Percentiles rank a stretch among this genome's conserved stretches.
These are phyloP conservation scores for Florisuga fusca DNA, from an alignment of 2,797 vertebrate species.

Conservation along the genomic window DNA sequence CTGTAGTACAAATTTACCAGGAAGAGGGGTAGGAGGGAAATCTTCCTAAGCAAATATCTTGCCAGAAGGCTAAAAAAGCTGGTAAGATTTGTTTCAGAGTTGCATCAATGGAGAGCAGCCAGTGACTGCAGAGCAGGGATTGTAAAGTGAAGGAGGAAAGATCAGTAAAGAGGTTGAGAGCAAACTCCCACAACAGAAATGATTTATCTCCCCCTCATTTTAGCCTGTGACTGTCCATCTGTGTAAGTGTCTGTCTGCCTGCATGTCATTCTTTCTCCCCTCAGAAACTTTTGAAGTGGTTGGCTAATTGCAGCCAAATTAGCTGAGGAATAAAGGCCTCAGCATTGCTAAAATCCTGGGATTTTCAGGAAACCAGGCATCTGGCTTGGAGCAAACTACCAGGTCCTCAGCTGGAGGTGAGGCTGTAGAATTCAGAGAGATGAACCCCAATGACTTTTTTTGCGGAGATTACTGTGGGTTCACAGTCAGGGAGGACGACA, in stretches of 20 bases:
- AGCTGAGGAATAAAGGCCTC: constrained; percentile 9
- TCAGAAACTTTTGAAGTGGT: constrained; percentile 47
- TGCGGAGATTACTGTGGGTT: background rate
- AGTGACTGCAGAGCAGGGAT: background rate
- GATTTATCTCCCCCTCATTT: background rate
- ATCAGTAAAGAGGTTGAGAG: background rate
- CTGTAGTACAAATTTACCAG: background rate
- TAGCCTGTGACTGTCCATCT: constrained; percentile 8
- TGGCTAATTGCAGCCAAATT: constrained; percentile 15
- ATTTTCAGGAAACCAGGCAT: background rate
- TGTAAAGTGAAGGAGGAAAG: background rate
- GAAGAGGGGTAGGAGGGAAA: background rate
- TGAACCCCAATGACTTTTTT: background rate
- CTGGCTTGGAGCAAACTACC: background rate
- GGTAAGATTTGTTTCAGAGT: background rate
- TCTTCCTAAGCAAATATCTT: background rate
- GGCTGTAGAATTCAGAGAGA: background rate
- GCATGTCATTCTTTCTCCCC: constrained; percentile 3
- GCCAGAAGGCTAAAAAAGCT: background rate
- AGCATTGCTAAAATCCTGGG: background rate
- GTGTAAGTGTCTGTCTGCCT: background rate
- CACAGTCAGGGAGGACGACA: background rate
- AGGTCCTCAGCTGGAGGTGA: background rate
- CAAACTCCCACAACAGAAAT: background rate
- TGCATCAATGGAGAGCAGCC: background rate